These are phyloP conservation scores for Siniperca knerii DNA, from an alignment of 2,113 vertebrate species.

Conservation along the genomic window DNA sequence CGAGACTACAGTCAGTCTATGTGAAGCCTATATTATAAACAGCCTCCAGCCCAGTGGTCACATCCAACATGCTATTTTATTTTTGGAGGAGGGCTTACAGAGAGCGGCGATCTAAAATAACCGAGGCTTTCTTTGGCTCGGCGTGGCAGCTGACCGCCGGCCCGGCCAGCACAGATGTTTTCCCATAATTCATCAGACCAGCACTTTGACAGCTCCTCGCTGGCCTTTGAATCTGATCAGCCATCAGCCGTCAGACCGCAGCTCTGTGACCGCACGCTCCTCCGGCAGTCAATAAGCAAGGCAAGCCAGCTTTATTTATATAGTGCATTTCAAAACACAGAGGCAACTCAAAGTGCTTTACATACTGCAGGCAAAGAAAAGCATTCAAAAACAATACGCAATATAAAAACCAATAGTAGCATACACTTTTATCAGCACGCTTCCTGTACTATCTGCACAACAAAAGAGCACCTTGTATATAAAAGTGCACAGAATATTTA, in stretches of 20 bases:
- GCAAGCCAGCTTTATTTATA: too few species aligned
- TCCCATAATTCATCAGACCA: conserved; percentile 16
- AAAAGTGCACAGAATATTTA: too few species aligned
- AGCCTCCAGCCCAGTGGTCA: conserved; percentile 17
- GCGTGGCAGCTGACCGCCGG: conserved; percentile 14
- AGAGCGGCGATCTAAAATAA: conserved; percentile 46
- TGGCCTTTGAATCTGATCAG: neutral
- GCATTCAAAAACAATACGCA: too few species aligned
- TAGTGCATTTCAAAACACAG: too few species aligned
- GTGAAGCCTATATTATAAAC: neutral
- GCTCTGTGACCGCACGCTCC: neutral
- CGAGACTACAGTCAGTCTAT: neutral
- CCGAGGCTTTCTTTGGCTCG: conserved; percentile 39
- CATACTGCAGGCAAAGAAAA: too few species aligned
- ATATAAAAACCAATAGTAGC: too few species aligned
- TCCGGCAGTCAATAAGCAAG: neutral
- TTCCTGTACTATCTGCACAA: too few species aligned
- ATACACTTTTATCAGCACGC: too few species aligned
- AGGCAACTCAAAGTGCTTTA: too few species aligned
- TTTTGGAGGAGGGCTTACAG: conserved; percentile 36
- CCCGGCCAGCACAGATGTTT: conserved; percentile 55
- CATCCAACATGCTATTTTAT: conserved; percentile 40
- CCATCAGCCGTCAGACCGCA: neutral
- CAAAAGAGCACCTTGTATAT: too few species aligned
- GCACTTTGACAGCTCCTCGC: conserved; percentile 28